Conservation (phyloP, 2,113 vertebrate genomes). For the Tonatia bakeri region DNA sequence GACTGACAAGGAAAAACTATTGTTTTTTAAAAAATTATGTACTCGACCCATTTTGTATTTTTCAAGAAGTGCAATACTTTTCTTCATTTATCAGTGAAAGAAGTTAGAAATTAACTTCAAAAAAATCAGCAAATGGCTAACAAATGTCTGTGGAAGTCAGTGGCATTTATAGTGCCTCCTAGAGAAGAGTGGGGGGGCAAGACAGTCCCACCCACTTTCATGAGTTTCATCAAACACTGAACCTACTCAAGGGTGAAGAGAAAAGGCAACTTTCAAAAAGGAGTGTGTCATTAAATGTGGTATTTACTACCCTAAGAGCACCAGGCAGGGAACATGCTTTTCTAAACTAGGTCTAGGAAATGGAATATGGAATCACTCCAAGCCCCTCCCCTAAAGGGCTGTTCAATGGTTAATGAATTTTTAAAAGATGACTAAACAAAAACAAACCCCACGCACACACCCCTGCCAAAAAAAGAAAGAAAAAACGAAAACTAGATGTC, state of each 20-base stretch:
- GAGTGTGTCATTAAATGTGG: background rate
- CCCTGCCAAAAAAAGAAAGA: background rate
- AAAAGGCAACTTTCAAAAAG: conserved; percentile 62
- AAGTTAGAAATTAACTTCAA: too few species aligned
- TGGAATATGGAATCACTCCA: conserved; percentile 54
- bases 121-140: too few species aligned
- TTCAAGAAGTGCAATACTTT: conserved; percentile 72
- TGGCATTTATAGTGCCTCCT: conserved; percentile 73
- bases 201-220: conserved; percentile 64
- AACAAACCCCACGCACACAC: conserved; percentile 46
- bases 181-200: conserved; percentile 59
- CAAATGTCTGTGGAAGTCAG: conserved; percentile 46
- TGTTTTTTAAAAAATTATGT: conserved; percentile 35
- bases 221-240: conserved; percentile 70
- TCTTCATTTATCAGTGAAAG: conserved; percentile 45
- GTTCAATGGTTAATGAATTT: conserved; percentile 64
- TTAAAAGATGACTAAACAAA: conserved; percentile 58
- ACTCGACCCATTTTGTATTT: conserved; percentile 48
- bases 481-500: background rate
- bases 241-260: conserved; percentile 73
- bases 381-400: conserved; percentile 67
- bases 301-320: conserved; percentile 76
- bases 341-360: conserved; percentile 51
- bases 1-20: background rate
- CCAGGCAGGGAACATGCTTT: conserved; percentile 56